Evolutionary conservation across 1,140 invertebrate species (phyloP), one percentile per base, ranked within the genome.

Genomic region (Cotesia chilonis): DNA sequence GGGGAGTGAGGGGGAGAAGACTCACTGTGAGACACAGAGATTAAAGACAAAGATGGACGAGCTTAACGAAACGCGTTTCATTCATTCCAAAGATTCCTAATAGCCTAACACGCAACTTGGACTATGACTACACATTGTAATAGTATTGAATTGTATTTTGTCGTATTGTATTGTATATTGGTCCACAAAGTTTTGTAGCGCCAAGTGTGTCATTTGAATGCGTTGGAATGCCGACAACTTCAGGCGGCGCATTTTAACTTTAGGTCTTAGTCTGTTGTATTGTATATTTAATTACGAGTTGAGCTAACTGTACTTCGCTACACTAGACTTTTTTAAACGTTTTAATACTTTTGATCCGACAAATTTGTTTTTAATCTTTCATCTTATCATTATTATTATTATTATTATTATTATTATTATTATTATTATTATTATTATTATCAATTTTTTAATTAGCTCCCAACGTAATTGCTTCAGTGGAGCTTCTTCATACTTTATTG

Each of bases 181-280:
- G 60, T 63, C 41, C 41, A 47, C 41, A 47, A 47, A 47, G 41
- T 47, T 47, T 10, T 76, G 76, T 67, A 77, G 71, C 73, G 61
- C 38, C 57, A 68, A 64, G 65, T 61, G 64, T 78, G 76, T 81
- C 77, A 78, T 80, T 82, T 81, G 72, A 81, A 79, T 77, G 78
- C 81, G 72, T 73, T 78, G 79, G 77, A 82, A 83, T 82, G 79
- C 77, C 72, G 72, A 68, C 72, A 47, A 7, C 41, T 73, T 75
- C 68, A 59, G 78, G 68, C 78, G 74, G 78, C 75, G 75, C 78
- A 78, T 79, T 75, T 78, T 76, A 79, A 78, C 77, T 79, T 71
- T 76, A 75, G 78, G 77, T 78, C 41, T 6, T 47, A 47, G 28
- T 28, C 7, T 10, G 41, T 28, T 28, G 28, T 28, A 47, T 47